phyloP scores from a whole-genome alignment of 2,797 vertebrate species.

The Enteromius treurensis region DNA sequence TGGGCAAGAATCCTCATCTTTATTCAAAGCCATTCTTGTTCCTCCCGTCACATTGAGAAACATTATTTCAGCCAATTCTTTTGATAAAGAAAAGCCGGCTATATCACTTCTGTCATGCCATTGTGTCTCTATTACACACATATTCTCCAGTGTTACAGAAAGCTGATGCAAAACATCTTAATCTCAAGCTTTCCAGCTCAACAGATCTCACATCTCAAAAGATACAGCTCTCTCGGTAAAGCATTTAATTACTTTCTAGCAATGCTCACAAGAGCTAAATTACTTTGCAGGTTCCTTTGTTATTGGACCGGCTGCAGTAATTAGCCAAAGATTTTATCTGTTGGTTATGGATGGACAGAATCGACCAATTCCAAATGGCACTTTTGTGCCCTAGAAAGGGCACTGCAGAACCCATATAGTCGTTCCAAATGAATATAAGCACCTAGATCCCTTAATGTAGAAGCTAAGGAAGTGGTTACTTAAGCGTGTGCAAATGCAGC shows the following conservation, averaged over 20 bases:
- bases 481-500: neutral
- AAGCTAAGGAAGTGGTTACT: neutral
- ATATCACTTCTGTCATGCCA: slow-evolving; percentile 28
- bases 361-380: neutral
- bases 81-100: slow-evolving; percentile 16
- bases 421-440: neutral
- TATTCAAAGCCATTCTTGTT: slow-evolving; percentile 18
- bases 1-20: neutral
- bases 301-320: slow-evolving; percentile 42
- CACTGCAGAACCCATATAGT: neutral
- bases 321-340: slow-evolving; percentile 48
- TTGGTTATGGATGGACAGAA: slow-evolving; percentile 46
- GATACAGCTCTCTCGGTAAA: slow-evolving; percentile 31
- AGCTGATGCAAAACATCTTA: slow-evolving; percentile 45
- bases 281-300: slow-evolving; percentile 44
- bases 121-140: slow-evolving; percentile 39
- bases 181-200: slow-evolving; percentile 43
- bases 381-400: neutral
- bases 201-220: slow-evolving; percentile 34
- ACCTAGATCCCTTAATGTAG: neutral
- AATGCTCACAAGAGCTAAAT: slow-evolving; percentile 38
- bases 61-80: slow-evolving; percentile 45
- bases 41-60: slow-evolving; percentile 36
- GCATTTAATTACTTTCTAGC: slow-evolving; percentile 49
- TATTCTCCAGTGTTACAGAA: slow-evolving; percentile 46